Conservation (phyloP, 1,140 invertebrate species). For the Formica selysi region DNA sequence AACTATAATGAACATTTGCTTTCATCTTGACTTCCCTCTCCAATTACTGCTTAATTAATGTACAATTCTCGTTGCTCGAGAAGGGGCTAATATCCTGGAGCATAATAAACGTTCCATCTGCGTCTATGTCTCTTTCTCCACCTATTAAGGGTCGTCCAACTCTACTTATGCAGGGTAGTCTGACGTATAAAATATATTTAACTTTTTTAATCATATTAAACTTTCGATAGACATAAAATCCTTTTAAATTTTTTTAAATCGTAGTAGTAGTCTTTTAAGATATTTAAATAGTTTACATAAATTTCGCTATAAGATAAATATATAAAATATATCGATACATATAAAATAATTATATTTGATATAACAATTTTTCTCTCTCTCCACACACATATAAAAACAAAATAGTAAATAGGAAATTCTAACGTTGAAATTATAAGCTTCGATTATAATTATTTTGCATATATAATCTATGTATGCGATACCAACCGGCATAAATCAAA, state of each 20-base stretch:
- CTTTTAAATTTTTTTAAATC: neutral
- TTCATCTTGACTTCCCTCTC: conserved; percentile 40
- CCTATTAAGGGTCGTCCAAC: conserved; percentile 15
- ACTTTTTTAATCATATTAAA: conserved; percentile 5
- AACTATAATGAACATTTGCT: conserved; percentile 40
- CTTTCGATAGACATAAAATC: conserved; percentile 3
- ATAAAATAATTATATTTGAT: too few relatives aligned
- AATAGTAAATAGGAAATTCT: neutral
- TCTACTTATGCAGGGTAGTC: conserved; percentile 1
- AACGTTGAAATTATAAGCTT: neutral
- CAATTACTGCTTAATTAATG: conserved; percentile 60
- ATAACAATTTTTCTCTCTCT: too few relatives aligned
- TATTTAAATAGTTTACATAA: neutral
- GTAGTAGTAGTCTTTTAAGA: neutral
- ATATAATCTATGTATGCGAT: conserved; percentile 24
- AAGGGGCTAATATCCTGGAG: conserved; percentile 48
- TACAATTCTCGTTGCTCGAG: conserved; percentile 47
- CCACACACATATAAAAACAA: too few relatives aligned
- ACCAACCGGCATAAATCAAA: conserved; percentile 29
- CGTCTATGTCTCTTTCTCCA: conserved; percentile 29
- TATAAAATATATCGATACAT: too few relatives aligned
- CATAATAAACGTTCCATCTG: conserved; percentile 55
- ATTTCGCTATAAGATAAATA: neutral
- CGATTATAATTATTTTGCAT: conserved; percentile 32
- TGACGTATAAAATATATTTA: conserved; percentile 15